phyloP scores from a whole-genome alignment of 1,140 invertebrate genomes.

The Aphis gossypii region DNA sequence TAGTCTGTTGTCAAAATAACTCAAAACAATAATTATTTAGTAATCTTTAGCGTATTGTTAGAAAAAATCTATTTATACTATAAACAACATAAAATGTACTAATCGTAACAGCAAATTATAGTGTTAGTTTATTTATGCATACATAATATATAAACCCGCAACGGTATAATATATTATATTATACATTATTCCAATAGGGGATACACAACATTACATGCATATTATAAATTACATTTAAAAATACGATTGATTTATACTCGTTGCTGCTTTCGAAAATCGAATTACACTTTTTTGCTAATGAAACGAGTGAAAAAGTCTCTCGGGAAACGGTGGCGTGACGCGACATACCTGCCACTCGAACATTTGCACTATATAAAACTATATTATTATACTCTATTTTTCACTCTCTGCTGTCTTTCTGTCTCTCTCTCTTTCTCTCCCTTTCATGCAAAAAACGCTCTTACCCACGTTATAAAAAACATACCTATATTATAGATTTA shows the following conservation, averaged over 20 bases:
- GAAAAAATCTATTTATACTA: not conserved
- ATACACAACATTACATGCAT: not conserved
- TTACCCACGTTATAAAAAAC: not conserved
- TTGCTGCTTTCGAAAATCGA: not conserved
- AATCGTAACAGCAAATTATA: not conserved
- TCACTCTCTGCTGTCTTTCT: not conserved
- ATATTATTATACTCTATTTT: slow-evolving; percentile 5
- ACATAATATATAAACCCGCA: not conserved
- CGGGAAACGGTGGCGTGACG: not conserved
- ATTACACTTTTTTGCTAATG: slow-evolving; percentile 18
- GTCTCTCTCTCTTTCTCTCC: not conserved
- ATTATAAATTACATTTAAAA: not conserved
- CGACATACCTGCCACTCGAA: not conserved
- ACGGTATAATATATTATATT: not conserved
- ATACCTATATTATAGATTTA: not conserved
- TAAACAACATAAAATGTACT: not conserved
- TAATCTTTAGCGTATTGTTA: not conserved
- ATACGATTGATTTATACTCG: not conserved
- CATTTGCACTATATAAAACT: not conserved
- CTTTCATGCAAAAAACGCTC: not conserved
- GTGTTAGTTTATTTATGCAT: not conserved
- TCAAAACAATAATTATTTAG: slow-evolving; percentile 32
- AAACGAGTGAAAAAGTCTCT: not conserved
- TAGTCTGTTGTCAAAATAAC: not conserved
- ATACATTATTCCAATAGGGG: not conserved